These are phyloP conservation scores for Agrilus biguttatus DNA, from an alignment of 2,888 invertebrate genomes.

Conservation along the genomic window DNA sequence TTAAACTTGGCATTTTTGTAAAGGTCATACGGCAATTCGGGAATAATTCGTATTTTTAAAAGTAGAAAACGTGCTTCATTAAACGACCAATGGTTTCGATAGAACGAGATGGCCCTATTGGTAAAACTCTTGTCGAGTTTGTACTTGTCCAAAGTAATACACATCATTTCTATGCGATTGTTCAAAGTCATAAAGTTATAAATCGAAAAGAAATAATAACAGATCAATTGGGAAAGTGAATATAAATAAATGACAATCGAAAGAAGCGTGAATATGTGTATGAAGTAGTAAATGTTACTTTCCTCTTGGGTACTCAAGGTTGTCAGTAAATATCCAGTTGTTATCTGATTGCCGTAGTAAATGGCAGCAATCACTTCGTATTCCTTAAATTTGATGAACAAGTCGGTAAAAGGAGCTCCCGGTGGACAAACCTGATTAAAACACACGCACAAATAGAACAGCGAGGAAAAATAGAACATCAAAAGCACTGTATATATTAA, in stretches of 20 bases:
- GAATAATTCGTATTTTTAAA: constrained; percentile 2
- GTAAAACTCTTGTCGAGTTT: constrained; percentile 34
- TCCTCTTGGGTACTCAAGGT: too few relatives aligned
- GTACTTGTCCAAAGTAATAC: constrained; percentile 36
- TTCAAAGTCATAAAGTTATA: too few relatives aligned
- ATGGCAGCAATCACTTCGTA: too few relatives aligned
- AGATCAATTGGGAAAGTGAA: too few relatives aligned
- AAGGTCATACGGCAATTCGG: background rate
- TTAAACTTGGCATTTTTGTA: constrained; percentile 1
- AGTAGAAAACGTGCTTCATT: constrained; percentile 26
- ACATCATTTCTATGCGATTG: constrained; percentile 16
- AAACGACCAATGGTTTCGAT: constrained; percentile 37
- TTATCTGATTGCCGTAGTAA: too few relatives aligned
- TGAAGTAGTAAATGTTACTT: too few relatives aligned
- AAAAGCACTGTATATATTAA: constrained; percentile 3
- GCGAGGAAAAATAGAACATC: constrained; percentile 1
- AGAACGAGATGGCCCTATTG: constrained; percentile 34
- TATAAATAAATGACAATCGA: too few relatives aligned
- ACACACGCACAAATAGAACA: constrained; percentile 1
- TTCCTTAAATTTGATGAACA: background rate
- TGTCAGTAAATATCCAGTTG: too few relatives aligned
- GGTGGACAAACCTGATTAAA: background rate
- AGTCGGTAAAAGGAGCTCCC: background rate
- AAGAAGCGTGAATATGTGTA: too few relatives aligned
- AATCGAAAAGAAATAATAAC: too few relatives aligned